These are phyloP conservation scores for Toxonevra muliebris DNA, from an alignment of 2,888 invertebrate species.

Conservation along the genomic window DNA sequence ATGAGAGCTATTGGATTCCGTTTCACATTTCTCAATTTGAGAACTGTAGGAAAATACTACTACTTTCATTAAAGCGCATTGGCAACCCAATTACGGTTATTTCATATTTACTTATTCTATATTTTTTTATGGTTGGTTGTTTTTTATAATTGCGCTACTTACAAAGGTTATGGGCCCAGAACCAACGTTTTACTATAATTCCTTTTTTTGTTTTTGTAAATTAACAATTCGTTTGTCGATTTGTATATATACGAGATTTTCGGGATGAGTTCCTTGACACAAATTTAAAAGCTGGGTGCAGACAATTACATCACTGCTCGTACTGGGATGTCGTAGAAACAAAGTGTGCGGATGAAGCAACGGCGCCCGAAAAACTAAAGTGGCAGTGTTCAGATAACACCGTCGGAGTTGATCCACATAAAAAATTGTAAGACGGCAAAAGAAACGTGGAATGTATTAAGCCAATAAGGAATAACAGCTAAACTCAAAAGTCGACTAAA, in stretches of 20 bases:
- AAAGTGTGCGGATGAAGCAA: background rate
- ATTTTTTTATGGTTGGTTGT: too few species aligned
- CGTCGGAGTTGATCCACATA: background rate
- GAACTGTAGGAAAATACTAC: too few species aligned
- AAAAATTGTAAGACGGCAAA: background rate
- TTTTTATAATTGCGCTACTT: too few species aligned
- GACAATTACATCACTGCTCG: too few species aligned
- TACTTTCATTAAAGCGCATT: too few species aligned
- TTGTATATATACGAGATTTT: background rate
- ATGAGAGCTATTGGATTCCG: too few species aligned
- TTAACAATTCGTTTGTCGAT: conserved; percentile 3
- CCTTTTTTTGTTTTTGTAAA: background rate
- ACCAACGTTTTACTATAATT: background rate
- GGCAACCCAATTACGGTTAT: too few species aligned
- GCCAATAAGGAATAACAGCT: too few species aligned
- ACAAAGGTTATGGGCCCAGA: conserved; percentile 10
- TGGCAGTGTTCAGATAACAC: background rate
- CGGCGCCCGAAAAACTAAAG: background rate
- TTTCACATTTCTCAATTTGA: too few species aligned
- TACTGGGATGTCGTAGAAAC: background rate
- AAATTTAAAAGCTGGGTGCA: too few species aligned
- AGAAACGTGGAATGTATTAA: conserved; percentile 1
- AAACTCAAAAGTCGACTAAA: too few species aligned
- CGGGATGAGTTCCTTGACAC: background rate
- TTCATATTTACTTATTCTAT: too few species aligned